Percentiles rank a stretch among this genome's conserved stretches.
Conservation (phyloP, 2,888 invertebrate genomes). For the Cryptosula pallasiana region DNA sequence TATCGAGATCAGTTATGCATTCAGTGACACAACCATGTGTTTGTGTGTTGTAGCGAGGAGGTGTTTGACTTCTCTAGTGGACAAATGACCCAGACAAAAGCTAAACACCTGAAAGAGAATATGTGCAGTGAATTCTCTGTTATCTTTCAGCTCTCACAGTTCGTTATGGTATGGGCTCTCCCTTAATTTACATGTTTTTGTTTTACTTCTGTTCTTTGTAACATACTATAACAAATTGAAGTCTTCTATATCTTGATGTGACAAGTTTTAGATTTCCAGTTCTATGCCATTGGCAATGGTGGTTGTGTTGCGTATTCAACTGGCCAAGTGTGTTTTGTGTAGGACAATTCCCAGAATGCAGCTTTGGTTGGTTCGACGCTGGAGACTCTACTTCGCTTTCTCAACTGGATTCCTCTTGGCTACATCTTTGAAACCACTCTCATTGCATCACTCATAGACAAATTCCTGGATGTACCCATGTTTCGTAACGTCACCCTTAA, state of each 20-base stretch:
- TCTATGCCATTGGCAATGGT: no score
- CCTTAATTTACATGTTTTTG: no score
- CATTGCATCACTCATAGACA: conserved; percentile 85
- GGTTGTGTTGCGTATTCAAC: no score
- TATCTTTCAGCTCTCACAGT: conserved; percentile 95
- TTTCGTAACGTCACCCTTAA: conserved; percentile 96
- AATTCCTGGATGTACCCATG: conserved; percentile 94
- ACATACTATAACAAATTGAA: no score
- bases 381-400: conserved; percentile 89
- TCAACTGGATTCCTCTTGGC: conserved; percentile 99
- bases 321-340: not conserved
- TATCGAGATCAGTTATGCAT: no score
- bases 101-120: conserved; percentile 96
- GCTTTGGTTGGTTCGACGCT: conserved; percentile 90
- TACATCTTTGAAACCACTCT: conserved; percentile 99
- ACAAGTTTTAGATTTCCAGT: no score
- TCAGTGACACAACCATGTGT: not conserved
- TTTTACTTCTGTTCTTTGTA: no score
- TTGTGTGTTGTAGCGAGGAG: conserved; percentile 69
- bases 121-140: conserved; percentile 99
- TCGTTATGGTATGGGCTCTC: conserved; percentile 88
- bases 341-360: conserved; percentile 94
- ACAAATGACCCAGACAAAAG: conserved; percentile 97
- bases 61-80: conserved; percentile 98
- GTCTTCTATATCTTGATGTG: no score